Evolutionary conservation across 2,113 vertebrate genomes (phyloP).

Genomic region (Odontesthes bonariensis): DNA sequence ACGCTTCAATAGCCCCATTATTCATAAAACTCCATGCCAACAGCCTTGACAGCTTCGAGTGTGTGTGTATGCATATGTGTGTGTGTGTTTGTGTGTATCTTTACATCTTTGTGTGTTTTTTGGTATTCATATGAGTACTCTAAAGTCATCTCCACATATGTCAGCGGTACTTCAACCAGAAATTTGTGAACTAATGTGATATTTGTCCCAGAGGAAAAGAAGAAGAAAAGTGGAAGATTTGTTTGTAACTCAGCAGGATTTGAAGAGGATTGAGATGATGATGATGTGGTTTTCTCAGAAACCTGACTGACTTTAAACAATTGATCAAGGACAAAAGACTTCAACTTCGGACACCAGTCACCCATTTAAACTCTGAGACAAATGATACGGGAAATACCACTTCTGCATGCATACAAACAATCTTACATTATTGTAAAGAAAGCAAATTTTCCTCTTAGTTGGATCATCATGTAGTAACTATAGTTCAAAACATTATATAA

Average conservation of each 20-base stretch:
- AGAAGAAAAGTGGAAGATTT: background rate
- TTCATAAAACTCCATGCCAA: slow-evolving; percentile 67
- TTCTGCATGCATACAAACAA: too few species aligned
- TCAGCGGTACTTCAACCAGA: background rate
- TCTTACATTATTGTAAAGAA: too few species aligned
- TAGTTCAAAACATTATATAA: too few species aligned
- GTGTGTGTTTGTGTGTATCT: slow-evolving; percentile 25
- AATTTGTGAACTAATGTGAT: background rate
- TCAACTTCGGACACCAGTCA: too few species aligned
- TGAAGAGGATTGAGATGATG: too few species aligned
- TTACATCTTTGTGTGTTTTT: slow-evolving; percentile 21
- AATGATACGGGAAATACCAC: too few species aligned
- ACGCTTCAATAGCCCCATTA: slow-evolving; percentile 71
- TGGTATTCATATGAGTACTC: slow-evolving; percentile 10
- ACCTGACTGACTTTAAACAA: background rate
- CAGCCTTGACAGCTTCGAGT: slow-evolving; percentile 12
- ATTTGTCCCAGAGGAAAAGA: background rate
- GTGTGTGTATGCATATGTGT: slow-evolving; percentile 6
- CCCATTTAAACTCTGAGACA: too few species aligned
- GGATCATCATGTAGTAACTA: too few species aligned
- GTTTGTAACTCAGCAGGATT: background rate
- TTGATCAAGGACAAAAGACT: background rate
- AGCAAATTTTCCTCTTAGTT: too few species aligned
- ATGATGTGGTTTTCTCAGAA: too few species aligned
- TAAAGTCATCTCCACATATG: slow-evolving; percentile 9